These are phyloP conservation scores for Lissocephala sabroskyi DNA, from an alignment of 2,888 invertebrate genomes.

Conservation along the genomic window DNA sequence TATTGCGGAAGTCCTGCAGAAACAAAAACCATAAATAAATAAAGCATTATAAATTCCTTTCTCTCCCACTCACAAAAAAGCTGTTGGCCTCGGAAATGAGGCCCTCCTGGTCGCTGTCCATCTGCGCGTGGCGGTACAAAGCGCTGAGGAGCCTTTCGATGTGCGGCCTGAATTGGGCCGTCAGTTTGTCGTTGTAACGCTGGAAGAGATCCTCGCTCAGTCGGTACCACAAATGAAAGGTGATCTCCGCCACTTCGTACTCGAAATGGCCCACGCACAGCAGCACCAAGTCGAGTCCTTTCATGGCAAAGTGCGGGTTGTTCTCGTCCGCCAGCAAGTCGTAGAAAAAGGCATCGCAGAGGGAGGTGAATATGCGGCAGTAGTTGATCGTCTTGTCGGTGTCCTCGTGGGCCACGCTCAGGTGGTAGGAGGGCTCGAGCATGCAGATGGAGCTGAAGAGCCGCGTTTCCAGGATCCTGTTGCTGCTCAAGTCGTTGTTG, in stretches of 20 bases:
- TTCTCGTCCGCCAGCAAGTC: constrained; percentile 82
- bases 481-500: constrained; percentile 74
- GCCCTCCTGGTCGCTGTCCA: constrained; percentile 94
- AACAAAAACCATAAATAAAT: too few species aligned
- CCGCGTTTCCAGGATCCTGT: constrained; percentile 82
- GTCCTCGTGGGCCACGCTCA: constrained; percentile 94
- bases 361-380: constrained; percentile 91
- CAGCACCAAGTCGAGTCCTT: constrained; percentile 89
- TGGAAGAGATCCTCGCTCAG: constrained; percentile 95
- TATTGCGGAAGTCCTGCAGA: constrained; percentile 81
- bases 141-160: constrained; percentile 92
- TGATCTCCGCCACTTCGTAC: constrained; percentile 94
- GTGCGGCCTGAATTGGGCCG: constrained; percentile 89
- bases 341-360: constrained; percentile 89
- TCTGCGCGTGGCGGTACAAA: constrained; percentile 93
- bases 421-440: constrained; percentile 89
- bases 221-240: constrained; percentile 97
- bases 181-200: constrained; percentile 85
- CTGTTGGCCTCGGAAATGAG: constrained; percentile 88
- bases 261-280: constrained; percentile 97
- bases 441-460: constrained; percentile 87
- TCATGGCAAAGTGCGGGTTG: constrained; percentile 82
- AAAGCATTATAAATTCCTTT: too few species aligned
- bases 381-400: constrained; percentile 95
- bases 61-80: constrained; percentile 78